phyloP scores from a whole-genome alignment of 2,113 vertebrate genomes.

The Ophthalmolycus amberensis region DNA sequence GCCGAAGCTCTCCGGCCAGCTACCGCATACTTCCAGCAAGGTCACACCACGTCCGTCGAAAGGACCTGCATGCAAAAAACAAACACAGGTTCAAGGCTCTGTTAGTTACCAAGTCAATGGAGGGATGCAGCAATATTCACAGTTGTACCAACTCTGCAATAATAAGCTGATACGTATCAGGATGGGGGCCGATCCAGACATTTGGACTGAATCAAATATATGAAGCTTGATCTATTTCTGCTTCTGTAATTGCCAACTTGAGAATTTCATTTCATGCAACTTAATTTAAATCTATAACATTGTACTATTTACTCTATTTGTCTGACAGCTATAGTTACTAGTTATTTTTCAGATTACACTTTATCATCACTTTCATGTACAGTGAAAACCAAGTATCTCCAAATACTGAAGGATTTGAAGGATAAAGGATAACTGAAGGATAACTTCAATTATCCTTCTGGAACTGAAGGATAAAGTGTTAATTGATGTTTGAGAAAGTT shows the following conservation, averaged over 20 bases:
- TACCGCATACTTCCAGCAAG: slow-evolving; percentile 95
- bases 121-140: background rate
- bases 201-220: background rate
- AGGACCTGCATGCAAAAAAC: slow-evolving; percentile 81
- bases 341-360: background rate
- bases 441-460: too few species aligned
- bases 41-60: slow-evolving; percentile 94
- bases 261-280: background rate
- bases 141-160: background rate
- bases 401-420: too few species aligned
- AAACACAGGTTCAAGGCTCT: background rate
- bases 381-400: too few species aligned
- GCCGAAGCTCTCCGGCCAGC: slow-evolving; percentile 97
- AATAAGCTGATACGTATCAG: background rate
- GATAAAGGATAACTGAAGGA: too few species aligned
- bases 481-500: background rate
- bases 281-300: background rate
- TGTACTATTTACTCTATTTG: background rate
- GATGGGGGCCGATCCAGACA: background rate
- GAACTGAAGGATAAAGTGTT: background rate
- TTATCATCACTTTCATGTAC: background rate
- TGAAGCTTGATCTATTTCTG: background rate
- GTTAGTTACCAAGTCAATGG: background rate
- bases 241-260: background rate
- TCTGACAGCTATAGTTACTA: background rate